Evolutionary conservation across 2,888 invertebrate genomes (phyloP).

Genomic region (Syritta pipiens): DNA sequence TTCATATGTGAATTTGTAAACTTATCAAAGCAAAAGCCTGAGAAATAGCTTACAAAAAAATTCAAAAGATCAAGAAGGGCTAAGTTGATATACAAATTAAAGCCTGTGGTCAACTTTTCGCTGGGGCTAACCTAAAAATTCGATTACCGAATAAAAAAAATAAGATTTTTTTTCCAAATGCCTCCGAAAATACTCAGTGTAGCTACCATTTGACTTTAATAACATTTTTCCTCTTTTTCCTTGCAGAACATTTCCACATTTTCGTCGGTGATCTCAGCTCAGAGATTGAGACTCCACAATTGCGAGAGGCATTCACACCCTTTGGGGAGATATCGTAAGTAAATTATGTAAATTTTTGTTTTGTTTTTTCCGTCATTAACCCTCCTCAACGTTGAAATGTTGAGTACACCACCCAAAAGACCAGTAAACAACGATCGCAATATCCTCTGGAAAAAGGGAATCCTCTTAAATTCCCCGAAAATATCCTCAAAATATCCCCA

Average conservation of each 20-base stretch:
- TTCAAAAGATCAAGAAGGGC: no score
- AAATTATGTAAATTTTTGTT: constrained; percentile 65
- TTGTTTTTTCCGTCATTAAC: no score
- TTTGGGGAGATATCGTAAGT: constrained; percentile 99
- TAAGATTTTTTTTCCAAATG: no score
- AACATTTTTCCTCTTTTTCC: constrained; percentile 75
- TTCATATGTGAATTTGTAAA: no score
- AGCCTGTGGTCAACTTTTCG: no score
- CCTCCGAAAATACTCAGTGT: no score
- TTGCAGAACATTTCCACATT: constrained; percentile 99
- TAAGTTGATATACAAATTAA: no score
- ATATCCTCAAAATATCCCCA: constrained; percentile 45
- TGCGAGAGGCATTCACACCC: constrained; percentile 97
- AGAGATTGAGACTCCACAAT: constrained; percentile 98
- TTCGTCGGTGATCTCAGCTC: constrained; percentile 99
- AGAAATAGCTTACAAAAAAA: no score
- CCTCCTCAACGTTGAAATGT: constrained; percentile 13
- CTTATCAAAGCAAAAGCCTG: no score
- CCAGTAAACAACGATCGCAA: constrained; percentile 18
- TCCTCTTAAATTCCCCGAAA: constrained; percentile 37
- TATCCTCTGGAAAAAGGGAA: constrained; percentile 6
- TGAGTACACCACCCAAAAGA: constrained; percentile 20
- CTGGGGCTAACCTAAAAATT: no score
- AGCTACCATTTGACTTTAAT: constrained; percentile 25
- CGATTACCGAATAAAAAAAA: no score